Percentiles rank a stretch among this genome's conserved stretches.
These are phyloP conservation scores for Leptatherina wallacei DNA, from an alignment of 2,797 vertebrate genomes.

Conservation along the genomic window DNA sequence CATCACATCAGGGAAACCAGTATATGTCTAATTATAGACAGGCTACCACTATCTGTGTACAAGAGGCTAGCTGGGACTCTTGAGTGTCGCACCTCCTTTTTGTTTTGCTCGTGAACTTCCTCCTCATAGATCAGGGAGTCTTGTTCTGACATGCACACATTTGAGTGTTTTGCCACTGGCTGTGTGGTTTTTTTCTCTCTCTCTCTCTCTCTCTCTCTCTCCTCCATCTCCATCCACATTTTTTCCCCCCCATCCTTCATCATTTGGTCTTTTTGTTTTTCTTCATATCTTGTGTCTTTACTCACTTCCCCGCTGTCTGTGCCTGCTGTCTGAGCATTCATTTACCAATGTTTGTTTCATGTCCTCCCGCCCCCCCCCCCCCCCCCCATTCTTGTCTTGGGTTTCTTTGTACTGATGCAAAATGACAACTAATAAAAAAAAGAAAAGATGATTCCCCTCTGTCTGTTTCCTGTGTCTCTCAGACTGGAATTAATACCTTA, in stretches of 20 bases:
- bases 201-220: neutral
- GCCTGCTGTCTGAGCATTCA: constrained; percentile 34
- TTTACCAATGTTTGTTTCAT: constrained; percentile 32
- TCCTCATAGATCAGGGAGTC: constrained; percentile 56
- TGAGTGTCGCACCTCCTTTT: constrained; percentile 52
- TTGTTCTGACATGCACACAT: constrained; percentile 76
- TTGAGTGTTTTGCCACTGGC: constrained; percentile 72
- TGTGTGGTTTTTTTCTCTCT: constrained; percentile 6
- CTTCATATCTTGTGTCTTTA: constrained; percentile 36
- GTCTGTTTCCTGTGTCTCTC: constrained; percentile 29
- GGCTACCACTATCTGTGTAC: constrained; percentile 14
- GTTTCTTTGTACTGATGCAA: constrained; percentile 44
- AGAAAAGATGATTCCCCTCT: neutral
- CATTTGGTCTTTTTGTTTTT: constrained; percentile 54
- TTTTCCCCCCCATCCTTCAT: constrained; percentile 51
- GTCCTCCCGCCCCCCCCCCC: constrained; percentile 28
- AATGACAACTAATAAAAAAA: constrained; percentile 50
- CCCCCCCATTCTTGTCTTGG: constrained; percentile 39
- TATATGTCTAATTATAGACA: neutral
- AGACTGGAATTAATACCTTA: constrained; percentile 68
- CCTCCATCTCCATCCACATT: constrained; percentile 22
- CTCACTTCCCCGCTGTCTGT: constrained; percentile 23
- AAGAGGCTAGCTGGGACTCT: constrained; percentile 33
- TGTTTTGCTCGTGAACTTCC: constrained; percentile 70
- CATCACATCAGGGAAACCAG: constrained; percentile 26